phyloP scores from a whole-genome alignment of 2,113 vertebrate species.

The Glaucidium brasilianum region DNA sequence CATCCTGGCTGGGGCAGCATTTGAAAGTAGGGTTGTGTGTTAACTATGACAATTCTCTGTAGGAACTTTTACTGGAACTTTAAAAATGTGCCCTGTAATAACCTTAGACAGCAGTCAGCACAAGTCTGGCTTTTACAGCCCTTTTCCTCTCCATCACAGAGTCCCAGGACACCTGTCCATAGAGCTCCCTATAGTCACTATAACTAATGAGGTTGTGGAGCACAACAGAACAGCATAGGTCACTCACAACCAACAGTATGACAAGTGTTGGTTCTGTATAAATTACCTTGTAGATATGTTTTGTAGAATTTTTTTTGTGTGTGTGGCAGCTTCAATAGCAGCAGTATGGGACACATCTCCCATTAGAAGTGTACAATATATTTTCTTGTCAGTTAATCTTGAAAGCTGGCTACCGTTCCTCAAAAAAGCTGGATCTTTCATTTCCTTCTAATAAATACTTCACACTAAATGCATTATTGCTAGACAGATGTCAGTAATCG shows the following conservation, averaged over 20 bases:
- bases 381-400: constrained; percentile 72
- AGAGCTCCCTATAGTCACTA: not conserved
- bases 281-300: constrained; percentile 55
- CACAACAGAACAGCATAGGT: constrained; percentile 26
- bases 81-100: constrained; percentile 52
- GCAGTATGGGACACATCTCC: constrained; percentile 42
- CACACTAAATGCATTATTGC: constrained; percentile 38
- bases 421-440: constrained; percentile 52
- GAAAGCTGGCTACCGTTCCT: constrained; percentile 23
- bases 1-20: not conserved
- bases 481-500: constrained; percentile 20
- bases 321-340: constrained; percentile 36
- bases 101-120: constrained; percentile 57
- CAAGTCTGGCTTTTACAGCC: constrained; percentile 34
- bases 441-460: constrained; percentile 67
- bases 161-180: constrained; percentile 58
- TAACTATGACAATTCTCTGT: constrained; percentile 39
- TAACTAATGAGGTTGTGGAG: constrained; percentile 63
- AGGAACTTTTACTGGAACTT: constrained; percentile 18
- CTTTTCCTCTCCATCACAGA: constrained; percentile 42
- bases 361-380: constrained; percentile 44
- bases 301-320: constrained; percentile 66
- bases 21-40: not conserved
- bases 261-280: constrained; percentile 30
- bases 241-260: constrained; percentile 44